A percentile compares a stretch with the other conserved stretches of the same genome.
Evolutionary conservation across 2,888 invertebrate species (phyloP).

Genomic region (Limnephilus auricula): DNA sequence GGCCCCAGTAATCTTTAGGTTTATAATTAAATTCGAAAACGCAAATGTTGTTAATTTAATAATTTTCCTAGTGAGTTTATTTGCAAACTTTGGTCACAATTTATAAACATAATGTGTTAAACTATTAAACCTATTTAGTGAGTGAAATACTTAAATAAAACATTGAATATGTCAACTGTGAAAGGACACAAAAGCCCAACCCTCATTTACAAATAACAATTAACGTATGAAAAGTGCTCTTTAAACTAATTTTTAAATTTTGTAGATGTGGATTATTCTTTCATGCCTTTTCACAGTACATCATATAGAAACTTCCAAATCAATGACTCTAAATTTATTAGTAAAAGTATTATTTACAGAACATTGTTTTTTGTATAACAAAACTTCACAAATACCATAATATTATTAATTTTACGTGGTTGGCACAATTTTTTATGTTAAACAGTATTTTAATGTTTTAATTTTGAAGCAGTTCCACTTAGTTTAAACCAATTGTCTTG

Average conservation of each 20-base stretch:
- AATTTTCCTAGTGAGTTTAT: slow-evolving; percentile 19
- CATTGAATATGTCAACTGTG: neutral
- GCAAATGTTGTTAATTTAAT: neutral
- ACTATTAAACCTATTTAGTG: slow-evolving; percentile 12
- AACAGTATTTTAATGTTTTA: neutral
- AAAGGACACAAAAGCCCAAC: neutral
- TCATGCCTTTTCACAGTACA: neutral
- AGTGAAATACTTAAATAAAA: neutral
- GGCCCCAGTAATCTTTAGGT: neutral
- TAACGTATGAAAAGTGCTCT: neutral
- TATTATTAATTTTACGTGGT: neutral
- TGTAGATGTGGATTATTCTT: neutral
- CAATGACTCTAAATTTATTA: neutral
- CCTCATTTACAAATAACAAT: too few relatives aligned
- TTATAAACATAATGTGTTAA: slow-evolving; percentile 21
- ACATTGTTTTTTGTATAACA: neutral
- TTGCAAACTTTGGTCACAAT: slow-evolving; percentile 38
- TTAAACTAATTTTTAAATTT: neutral
- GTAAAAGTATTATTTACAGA: slow-evolving; percentile 15
- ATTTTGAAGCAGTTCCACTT: neutral
- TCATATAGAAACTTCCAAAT: neutral
- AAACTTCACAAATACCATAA: slow-evolving; percentile 5
- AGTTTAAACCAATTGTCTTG: neutral
- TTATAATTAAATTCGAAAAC: neutral
- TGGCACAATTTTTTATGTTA: slow-evolving; percentile 21